Evolutionary conservation across 2,888 invertebrate genomes (phyloP), one percentile per base, ranked within the genome.

Genomic region (Rhagonycha fulva): DNA sequence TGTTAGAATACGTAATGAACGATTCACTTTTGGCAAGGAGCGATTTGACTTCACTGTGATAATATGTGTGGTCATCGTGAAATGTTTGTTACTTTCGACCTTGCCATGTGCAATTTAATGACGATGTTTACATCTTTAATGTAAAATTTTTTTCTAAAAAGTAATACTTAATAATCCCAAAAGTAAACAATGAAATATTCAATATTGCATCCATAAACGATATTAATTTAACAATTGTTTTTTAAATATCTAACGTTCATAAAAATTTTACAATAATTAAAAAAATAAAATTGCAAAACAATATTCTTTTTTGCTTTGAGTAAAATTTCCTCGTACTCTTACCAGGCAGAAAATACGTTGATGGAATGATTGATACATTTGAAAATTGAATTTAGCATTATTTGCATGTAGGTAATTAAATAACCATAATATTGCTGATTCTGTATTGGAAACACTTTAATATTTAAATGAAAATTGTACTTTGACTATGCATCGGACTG

Each of bases 1-100:
- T 71, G 75, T 75, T 75, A 69, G 74, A 66, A 73, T 73, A 78
- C 66, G 76, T 73, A 75, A 78, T 74, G 73, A 78, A 78, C 70
- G 71, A 24, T 71, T 76, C 63, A 69, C 72, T 75, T 66, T 69
- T 75, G 74, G 72, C 74, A 72, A 70, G 47, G 60, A 63, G 24
- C 66, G 19, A 72, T 12, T 62, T 73, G 62, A 66, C 69, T 74
- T 47, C 68, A 70, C 74, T 23, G 47, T 32, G 70, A 70, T 74
- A 74, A 74, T 73, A 73, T 47, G 74, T 74, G 74, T 74, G 69
- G 74, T 74, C 74, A 74, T 74, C 74, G 30, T 60, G 62, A 70
- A 70, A 74, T 73, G 73, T 73, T 73, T 69, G 68, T 62, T 68
- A 69, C 68, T 68, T 69, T 73, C 61, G 73, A 73, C 73, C 73